Conservation (phyloP, 2,888 invertebrate species). For the Geotrupes spiniger region DNA sequence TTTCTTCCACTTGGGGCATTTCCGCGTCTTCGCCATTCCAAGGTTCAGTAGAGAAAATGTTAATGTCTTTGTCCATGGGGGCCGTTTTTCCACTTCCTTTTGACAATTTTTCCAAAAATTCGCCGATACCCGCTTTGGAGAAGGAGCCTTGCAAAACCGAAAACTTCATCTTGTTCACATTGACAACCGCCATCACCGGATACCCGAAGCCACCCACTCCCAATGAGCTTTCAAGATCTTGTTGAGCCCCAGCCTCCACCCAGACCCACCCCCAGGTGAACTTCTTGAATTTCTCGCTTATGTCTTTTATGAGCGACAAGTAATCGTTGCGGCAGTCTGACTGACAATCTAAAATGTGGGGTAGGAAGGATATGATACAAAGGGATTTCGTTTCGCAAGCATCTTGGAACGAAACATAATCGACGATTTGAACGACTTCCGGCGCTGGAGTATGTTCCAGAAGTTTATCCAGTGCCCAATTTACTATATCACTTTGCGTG, state of each 20-base stretch:
- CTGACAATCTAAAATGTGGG: conserved; percentile 95
- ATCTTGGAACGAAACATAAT: conserved; percentile 62
- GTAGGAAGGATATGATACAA: conserved; percentile 88
- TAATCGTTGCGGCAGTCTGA: conserved; percentile 89
- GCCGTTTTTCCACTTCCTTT: conserved; percentile 1
- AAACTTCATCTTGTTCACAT: conserved; percentile 90
- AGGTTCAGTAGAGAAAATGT: neutral
- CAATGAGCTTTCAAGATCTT: conserved; percentile 74
- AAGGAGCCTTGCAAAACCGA: conserved; percentile 86
- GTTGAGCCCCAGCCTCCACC: conserved; percentile 83
- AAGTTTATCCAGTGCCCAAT: conserved; percentile 73
- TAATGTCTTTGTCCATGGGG: neutral
- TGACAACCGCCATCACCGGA: conserved; percentile 94
- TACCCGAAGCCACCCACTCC: conserved; percentile 66
- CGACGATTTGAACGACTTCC: conserved; percentile 64
- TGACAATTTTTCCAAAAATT: conserved; percentile 64
- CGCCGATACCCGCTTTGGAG: conserved; percentile 84
- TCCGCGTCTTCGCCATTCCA: conserved; percentile 9
- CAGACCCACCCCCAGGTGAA: conserved; percentile 97
- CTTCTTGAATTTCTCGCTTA: conserved; percentile 90
- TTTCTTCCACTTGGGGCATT: neutral
- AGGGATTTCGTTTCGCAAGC: conserved; percentile 85
- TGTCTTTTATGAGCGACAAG: conserved; percentile 64
- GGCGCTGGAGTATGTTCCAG: conserved; percentile 68
- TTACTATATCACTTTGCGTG: conserved; percentile 72